These are phyloP conservation scores for Cricetomys ansorgei DNA, from an alignment of 2,113 vertebrate genomes.

Conservation along the genomic window DNA sequence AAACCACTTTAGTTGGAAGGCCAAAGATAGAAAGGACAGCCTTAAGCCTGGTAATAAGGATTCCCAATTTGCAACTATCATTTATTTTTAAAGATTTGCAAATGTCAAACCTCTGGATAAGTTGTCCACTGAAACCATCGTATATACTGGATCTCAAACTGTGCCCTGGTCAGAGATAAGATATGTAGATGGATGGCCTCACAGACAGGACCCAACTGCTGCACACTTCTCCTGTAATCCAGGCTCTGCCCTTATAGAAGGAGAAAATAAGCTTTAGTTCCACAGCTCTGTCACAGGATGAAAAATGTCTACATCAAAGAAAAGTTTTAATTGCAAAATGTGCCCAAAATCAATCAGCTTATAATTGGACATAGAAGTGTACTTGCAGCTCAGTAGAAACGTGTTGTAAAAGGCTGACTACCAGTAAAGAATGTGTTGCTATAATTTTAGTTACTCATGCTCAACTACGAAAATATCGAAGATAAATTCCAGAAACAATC, in stretches of 20 bases:
- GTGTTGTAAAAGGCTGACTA: background rate
- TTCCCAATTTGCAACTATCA: background rate
- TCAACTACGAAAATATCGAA: background rate
- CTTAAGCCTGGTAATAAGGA: background rate
- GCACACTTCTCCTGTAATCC: conserved; percentile 85
- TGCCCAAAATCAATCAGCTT: background rate
- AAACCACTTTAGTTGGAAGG: background rate
- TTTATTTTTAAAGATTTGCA: background rate
- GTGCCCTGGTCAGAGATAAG: conserved; percentile 77
- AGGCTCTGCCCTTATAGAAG: conserved; percentile 79
- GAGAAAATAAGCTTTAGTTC: background rate
- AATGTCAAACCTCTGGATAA: conserved; percentile 84
- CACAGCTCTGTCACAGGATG: too few relatives aligned
- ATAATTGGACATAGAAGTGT: background rate
- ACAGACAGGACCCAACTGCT: conserved; percentile 87
- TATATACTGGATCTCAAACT: conserved; percentile 80
- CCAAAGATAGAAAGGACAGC: background rate
- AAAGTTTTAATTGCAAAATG: background rate
- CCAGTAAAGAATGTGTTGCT: background rate
- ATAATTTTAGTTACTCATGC: background rate
- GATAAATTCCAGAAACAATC: background rate
- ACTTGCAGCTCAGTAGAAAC: background rate
- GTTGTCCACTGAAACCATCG: conserved; percentile 86
- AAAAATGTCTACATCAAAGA: background rate
- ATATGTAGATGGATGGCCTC: conserved; percentile 83